Conservation (phyloP, 2,888 invertebrate genomes). For the Acronicta psi region DNA sequence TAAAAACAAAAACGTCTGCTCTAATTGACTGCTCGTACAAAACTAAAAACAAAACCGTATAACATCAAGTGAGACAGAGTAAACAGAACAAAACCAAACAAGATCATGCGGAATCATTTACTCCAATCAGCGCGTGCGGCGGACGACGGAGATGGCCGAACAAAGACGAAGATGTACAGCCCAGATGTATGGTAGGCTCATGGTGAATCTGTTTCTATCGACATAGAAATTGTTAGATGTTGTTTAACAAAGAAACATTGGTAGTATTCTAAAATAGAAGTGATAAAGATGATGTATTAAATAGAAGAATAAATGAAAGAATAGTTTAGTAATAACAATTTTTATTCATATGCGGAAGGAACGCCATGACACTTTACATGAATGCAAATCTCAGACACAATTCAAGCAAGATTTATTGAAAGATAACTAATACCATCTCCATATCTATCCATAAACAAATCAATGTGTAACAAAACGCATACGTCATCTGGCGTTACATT, state of each 20-base stretch:
- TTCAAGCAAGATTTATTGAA: slow-evolving; percentile 37
- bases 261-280: neutral
- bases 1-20: slow-evolving; percentile 37
- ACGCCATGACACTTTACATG: slow-evolving; percentile 9
- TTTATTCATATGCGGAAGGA: neutral
- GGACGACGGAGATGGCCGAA: slow-evolving; percentile 66
- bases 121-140: slow-evolving; percentile 76
- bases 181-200: slow-evolving; percentile 51
- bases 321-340: slow-evolving; percentile 1
- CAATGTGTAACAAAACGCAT: slow-evolving; percentile 48
- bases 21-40: slow-evolving; percentile 80
- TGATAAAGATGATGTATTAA: neutral
- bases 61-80: slow-evolving; percentile 74
- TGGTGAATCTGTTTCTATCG: slow-evolving; percentile 41
- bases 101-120: slow-evolving; percentile 86
- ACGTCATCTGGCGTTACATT: slow-evolving; percentile 61
- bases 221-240: slow-evolving; percentile 36
- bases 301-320: neutral
- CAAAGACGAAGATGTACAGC: slow-evolving; percentile 67
- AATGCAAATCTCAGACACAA: slow-evolving; percentile 29
- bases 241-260: neutral
- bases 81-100: slow-evolving; percentile 84
- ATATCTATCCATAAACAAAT: slow-evolving; percentile 48
- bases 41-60: slow-evolving; percentile 68
- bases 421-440: slow-evolving; percentile 32